A percentile compares a stretch with the other conserved stretches of the same genome.
Evolutionary conservation across 2,797 vertebrate genomes (phyloP).

Genomic region (Helarctos malayanus): DNA sequence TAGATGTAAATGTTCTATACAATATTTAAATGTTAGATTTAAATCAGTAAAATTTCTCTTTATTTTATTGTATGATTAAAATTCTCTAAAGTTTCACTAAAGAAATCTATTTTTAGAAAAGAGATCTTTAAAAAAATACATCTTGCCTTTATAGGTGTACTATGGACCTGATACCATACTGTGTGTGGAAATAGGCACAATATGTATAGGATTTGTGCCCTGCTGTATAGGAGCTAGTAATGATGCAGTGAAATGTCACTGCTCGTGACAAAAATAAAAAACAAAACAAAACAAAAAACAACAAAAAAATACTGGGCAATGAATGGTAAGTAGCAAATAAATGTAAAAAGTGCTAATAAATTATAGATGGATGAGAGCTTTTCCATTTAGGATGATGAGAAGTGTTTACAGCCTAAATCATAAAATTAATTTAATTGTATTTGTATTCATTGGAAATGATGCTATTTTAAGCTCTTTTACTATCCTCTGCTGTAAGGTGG

Average conservation of each 20-base stretch:
- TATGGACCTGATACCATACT: background rate
- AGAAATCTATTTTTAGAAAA: background rate
- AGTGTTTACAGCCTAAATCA: background rate
- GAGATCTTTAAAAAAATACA: background rate
- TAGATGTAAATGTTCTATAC: background rate
- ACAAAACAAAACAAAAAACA: too few species aligned
- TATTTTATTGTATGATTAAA: background rate
- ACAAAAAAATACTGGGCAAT: background rate
- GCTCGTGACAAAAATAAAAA: background rate
- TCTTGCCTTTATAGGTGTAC: background rate
- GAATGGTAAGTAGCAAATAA: background rate
- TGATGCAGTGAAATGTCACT: background rate
- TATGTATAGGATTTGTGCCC: background rate
- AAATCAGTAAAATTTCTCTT: background rate
- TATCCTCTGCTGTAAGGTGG: background rate
- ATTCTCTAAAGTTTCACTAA: background rate
- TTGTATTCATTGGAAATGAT: background rate
- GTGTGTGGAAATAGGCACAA: background rate
- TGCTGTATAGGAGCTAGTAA: accelerated
- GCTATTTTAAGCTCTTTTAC: conserved; percentile 17
- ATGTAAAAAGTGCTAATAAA: background rate
- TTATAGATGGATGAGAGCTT: background rate
- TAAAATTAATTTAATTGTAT: background rate
- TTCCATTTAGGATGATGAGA: background rate
- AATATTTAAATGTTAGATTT: background rate